phyloP scores from a whole-genome alignment of 2,888 invertebrate genomes.

The Timema cristinae region DNA sequence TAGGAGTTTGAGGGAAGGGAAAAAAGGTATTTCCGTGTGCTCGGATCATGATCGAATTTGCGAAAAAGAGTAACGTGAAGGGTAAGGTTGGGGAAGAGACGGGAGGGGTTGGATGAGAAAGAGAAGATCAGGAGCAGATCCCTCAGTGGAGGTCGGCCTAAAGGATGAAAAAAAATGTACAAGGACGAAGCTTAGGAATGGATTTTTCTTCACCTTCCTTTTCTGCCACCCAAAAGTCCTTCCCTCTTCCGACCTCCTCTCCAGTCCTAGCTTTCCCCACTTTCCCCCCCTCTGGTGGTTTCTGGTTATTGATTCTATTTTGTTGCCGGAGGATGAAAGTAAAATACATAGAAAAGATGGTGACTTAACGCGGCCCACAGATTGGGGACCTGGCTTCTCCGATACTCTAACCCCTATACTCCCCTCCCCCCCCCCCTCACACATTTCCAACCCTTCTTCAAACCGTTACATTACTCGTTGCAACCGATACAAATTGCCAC shows the following conservation, averaged over 20 bases:
- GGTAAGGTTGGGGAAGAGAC: no score
- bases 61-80: no score
- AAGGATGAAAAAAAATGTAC: no score
- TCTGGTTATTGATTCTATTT: no score
- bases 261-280: neutral
- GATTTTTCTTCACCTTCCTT: neutral
- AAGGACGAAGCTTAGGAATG: no score
- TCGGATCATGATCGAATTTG: no score
- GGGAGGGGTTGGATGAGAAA: no score
- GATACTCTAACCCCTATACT: no score
- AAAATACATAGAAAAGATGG: slow-evolving; percentile 16
- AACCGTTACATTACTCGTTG: neutral
- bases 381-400: neutral
- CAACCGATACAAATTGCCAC: slow-evolving; percentile 15
- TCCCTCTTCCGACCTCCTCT: slow-evolving; percentile 5
- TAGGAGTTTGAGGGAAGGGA: no score
- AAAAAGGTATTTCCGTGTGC: no score
- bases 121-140: no score
- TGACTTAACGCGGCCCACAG: slow-evolving; percentile 14
- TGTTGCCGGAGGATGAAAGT: neutral
- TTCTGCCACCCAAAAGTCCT: neutral
- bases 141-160: no score
- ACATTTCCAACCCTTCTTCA: neutral
- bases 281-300: neutral
- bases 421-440: neutral